These are phyloP conservation scores for Anseranas semipalmata DNA, from an alignment of 2,113 vertebrate species.

Conservation along the genomic window DNA sequence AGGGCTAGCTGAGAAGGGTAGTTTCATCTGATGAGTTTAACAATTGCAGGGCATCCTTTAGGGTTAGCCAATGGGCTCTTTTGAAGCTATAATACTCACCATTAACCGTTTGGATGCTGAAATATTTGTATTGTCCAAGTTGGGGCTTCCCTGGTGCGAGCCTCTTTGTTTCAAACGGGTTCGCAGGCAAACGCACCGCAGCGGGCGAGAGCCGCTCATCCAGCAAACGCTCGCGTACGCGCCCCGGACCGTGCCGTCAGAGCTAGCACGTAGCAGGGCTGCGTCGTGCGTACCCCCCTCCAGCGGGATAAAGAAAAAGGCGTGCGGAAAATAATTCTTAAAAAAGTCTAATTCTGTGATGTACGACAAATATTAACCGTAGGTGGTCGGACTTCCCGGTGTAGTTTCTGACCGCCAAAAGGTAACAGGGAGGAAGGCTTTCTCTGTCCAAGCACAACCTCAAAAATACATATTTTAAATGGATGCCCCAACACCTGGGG, in stretches of 20 bases:
- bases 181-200: background rate
- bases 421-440: background rate
- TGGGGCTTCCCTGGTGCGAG: slow-evolving; percentile 34
- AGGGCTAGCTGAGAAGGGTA: slow-evolving; percentile 78
- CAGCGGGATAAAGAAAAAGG: background rate
- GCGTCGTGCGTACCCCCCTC: background rate
- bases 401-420: background rate
- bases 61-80: slow-evolving; percentile 79
- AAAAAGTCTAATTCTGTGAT: background rate
- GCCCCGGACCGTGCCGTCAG: background rate
- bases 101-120: slow-evolving; percentile 79
- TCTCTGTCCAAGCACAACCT: background rate
- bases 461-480: background rate
- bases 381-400: background rate
- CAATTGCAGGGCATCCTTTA: slow-evolving; percentile 80
- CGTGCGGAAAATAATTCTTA: background rate
- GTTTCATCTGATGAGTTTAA: slow-evolving; percentile 81
- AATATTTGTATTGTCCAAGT: slow-evolving; percentile 52
- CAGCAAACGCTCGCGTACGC: background rate
- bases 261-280: background rate
- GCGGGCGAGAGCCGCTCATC: slow-evolving; percentile 12
- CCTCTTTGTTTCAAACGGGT: background rate
- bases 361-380: background rate
- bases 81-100: slow-evolving; percentile 74
- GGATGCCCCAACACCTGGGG: background rate